Base-by-base conservation (phyloP, 1,140 invertebrate species). In the Brachionus asplanchnoidis region DNA sequence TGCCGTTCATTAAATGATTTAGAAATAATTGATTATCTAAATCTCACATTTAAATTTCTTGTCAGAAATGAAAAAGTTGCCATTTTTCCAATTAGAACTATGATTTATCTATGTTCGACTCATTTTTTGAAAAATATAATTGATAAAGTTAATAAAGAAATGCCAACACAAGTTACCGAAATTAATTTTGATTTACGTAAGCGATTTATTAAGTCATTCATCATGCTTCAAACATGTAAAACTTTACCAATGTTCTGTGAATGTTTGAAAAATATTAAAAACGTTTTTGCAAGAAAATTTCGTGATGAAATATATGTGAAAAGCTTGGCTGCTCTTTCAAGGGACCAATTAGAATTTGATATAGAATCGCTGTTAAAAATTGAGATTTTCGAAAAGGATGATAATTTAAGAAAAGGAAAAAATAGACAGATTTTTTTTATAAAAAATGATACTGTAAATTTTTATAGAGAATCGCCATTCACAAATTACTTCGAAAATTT, bases 11-110 rank as follows among this genome's bases (percentile, higher is more conserved):
- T 77, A 11, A 46, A 46, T 46, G 23, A 77, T 50, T n/a, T 46
- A 8, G 73, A 77, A 26, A 77, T 77, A 46, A 77, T 77, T 36
- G 40, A 77, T 23, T 77, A 77, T 77, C 12, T 77, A 17, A 77
- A 77, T 53, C 36, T 60, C 3, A 56, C 77, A 8, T 53, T 23
- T 28, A 42, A 36, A 32, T 50, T 14, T 79, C 17, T 50, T 1
- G 23, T 28, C 7, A 36, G 14, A 50, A 56, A 56, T 56, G 50
- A 56, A 20, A 56, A 56, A 56, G 17, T 20, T 17, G 17, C 50
- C n/a, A 56, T 56, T 17, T 17, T 56, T 7, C 50, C 50, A 0
- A 56, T 56, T 20, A 68, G 20, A 11, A 68, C 28, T 14, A 32
- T 68, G 32, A 68, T 68, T 68, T 68, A 68, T 68, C 23, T 68